Evolutionary conservation across 1,140 invertebrate genomes (phyloP).

Genomic region (Stratiolaelaps scimitus): DNA sequence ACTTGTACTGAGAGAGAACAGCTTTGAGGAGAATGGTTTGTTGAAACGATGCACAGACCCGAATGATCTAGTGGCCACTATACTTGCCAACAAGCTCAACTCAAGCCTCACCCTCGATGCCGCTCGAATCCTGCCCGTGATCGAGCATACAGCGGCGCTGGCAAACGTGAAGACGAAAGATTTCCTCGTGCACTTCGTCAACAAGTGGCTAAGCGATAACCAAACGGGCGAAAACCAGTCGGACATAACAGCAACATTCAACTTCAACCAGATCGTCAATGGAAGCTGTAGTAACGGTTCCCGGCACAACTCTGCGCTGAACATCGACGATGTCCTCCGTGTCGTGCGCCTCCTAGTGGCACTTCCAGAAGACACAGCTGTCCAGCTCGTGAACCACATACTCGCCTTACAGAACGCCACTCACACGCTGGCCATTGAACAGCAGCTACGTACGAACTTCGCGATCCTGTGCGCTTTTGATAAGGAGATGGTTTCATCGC

Average conservation of each 20-base stretch:
- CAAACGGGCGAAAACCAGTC: not conserved
- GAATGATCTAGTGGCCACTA: not conserved
- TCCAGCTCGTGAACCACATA: slow-evolving; percentile 6
- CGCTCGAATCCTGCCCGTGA: not conserved
- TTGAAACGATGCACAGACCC: slow-evolving; percentile 7
- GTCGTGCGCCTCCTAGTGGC: not conserved
- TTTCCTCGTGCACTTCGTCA: not conserved
- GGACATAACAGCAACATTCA: slow-evolving; percentile 16
- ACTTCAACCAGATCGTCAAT: slow-evolving; percentile 27
- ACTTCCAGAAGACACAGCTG: slow-evolving; percentile 10
- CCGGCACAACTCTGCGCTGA: not conserved
- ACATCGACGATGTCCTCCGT: slow-evolving; percentile 5
- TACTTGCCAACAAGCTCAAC: slow-evolving; percentile 1
- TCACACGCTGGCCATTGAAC: not conserved
- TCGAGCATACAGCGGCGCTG: slow-evolving; percentile 13
- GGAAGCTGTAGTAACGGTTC: not conserved
- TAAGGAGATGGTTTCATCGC: not conserved
- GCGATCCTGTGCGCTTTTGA: slow-evolving; percentile 14
- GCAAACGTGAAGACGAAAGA: slow-evolving; percentile 20
- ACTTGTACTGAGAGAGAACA: slow-evolving; percentile 18
- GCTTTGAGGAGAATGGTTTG: slow-evolving; percentile 4
- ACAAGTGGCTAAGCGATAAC: not conserved
- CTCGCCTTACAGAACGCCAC: slow-evolving; percentile 5
- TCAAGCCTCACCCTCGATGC: not conserved
- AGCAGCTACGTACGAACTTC: slow-evolving; percentile 12